Evolutionary conservation across 2,888 invertebrate genomes (phyloP).

Genomic region (Dascillus cervinus): DNA sequence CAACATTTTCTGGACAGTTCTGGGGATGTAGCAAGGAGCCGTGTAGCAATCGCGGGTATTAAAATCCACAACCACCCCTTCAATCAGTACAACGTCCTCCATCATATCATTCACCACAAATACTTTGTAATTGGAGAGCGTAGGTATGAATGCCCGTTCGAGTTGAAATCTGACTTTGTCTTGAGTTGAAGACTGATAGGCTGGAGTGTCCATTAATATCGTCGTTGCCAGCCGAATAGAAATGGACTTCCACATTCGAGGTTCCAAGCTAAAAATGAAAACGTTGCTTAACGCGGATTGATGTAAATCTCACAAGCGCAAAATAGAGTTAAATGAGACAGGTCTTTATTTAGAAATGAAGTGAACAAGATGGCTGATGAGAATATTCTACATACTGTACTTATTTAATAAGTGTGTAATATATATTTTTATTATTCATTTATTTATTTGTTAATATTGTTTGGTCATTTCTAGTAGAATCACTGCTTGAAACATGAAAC

Average conservation of each 20-base stretch:
- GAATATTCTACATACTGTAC: too few relatives aligned
- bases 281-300: conserved; percentile 3
- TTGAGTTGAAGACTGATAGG: conserved; percentile 47
- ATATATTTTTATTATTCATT: too few relatives aligned
- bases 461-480: too few relatives aligned
- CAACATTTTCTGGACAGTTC: conserved; percentile 14
- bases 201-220: conserved; percentile 47
- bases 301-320: too few relatives aligned
- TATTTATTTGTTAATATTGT: too few relatives aligned
- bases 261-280: conserved; percentile 42
- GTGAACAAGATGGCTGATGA: too few relatives aligned
- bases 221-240: conserved; percentile 50
- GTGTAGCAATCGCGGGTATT: conserved; percentile 48
- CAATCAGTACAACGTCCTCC: conserved; percentile 50
- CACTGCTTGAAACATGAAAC: too few relatives aligned
- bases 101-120: conserved; percentile 50
- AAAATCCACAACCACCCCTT: conserved; percentile 49
- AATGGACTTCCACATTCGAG: conserved; percentile 54
- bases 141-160: conserved; percentile 51
- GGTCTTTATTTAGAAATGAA: too few relatives aligned
- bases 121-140: conserved; percentile 45
- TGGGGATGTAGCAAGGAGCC: conserved; percentile 52
- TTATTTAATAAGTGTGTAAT: too few relatives aligned
- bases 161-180: conserved; percentile 50
- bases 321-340: too few relatives aligned